These are phyloP conservation scores for Acanthopagrus latus DNA, from an alignment of 2,797 vertebrate species.

Conservation along the genomic window DNA sequence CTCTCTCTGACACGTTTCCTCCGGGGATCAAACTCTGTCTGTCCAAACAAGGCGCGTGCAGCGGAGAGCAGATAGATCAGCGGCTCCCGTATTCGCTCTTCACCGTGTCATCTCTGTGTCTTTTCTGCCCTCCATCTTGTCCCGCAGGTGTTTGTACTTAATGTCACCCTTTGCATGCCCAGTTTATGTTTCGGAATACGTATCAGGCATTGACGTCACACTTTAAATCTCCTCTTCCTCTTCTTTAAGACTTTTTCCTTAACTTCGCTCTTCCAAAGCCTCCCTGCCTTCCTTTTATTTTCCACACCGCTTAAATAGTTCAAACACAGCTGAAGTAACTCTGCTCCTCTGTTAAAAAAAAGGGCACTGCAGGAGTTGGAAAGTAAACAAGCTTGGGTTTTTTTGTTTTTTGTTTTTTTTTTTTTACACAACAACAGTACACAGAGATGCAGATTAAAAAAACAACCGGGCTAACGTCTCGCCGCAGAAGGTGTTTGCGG, in stretches of 20 bases:
- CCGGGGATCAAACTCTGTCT: slow-evolving; percentile 34
- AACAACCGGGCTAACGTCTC: slow-evolving; percentile 1
- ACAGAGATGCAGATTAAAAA: slow-evolving; percentile 23
- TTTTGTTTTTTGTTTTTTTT: slow-evolving; percentile 5
- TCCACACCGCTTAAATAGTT: background rate
- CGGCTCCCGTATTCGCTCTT: slow-evolving; percentile 21
- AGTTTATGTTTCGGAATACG: slow-evolving; percentile 21
- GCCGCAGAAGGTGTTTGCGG: slow-evolving; percentile 27
- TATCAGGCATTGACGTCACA: slow-evolving; percentile 1
- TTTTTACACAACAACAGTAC: slow-evolving; percentile 1
- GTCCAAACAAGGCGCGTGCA: slow-evolving; percentile 31
- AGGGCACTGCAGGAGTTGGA: background rate
- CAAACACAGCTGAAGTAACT: background rate
- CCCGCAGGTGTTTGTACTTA: slow-evolving; percentile 36
- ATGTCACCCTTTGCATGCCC: slow-evolving; percentile 1
- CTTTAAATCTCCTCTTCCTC: slow-evolving; percentile 1
- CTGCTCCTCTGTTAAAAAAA: background rate
- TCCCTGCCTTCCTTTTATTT: background rate
- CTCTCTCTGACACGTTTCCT: slow-evolving; percentile 51
- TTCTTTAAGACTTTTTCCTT: background rate
- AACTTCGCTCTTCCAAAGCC: background rate
- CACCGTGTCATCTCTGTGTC: background rate
- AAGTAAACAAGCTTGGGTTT: background rate
- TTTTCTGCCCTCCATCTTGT: slow-evolving; percentile 13
- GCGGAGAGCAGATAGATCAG: slow-evolving; percentile 31